These are phyloP conservation scores for Phyllopteryx taeniolatus DNA, from an alignment of 2,113 vertebrate species.

Conservation along the genomic window DNA sequence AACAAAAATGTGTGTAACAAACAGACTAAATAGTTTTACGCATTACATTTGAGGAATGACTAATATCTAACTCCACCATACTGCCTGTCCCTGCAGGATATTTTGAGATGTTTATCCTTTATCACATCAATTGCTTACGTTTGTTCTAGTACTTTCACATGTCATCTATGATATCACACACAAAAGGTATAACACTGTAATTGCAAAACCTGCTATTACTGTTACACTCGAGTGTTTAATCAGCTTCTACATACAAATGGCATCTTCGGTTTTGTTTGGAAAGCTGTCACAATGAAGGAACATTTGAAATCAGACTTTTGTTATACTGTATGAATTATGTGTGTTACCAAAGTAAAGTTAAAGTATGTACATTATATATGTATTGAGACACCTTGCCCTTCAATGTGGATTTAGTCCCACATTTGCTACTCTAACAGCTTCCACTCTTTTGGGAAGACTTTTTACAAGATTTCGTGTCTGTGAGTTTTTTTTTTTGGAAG, in stretches of 20 bases:
- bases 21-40: not conserved
- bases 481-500: not conserved
- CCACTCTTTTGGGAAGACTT: too few species aligned
- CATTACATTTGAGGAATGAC: constrained; percentile 6
- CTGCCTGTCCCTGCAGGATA: constrained; percentile 56
- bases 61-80: constrained; percentile 31
- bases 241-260: not conserved
- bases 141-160: constrained; percentile 19
- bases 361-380: not conserved
- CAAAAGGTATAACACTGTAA: not conserved
- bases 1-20: not conserved
- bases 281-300: not conserved
- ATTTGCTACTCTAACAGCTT: not conserved
- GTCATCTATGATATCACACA: constrained; percentile 31
- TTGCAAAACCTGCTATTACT: not conserved
- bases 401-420: too few species aligned
- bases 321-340: not conserved
- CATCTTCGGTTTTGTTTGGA: not conserved
- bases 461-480: too few species aligned
- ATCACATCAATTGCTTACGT: not conserved
- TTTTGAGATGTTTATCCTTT: constrained; percentile 42
- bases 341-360: not conserved
- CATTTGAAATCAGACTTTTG: not conserved
- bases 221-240: not conserved
- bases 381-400: too few species aligned